phyloP scores from a whole-genome alignment of 30 jellyfish, hydroid and myxozoan species.

The Mastigias papua region DNA sequence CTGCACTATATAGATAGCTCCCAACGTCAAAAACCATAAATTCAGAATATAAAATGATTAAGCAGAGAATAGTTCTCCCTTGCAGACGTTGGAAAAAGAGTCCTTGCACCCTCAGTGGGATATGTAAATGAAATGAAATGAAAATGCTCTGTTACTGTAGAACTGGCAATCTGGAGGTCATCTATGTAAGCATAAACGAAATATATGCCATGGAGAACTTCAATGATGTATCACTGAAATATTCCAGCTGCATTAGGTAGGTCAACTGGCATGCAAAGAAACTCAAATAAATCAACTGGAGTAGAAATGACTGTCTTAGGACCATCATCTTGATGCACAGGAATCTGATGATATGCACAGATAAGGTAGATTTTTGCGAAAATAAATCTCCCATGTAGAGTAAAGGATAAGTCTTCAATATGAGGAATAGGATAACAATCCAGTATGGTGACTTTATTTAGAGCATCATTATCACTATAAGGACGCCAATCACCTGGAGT shows the following conservation, averaged over 20 bases:
- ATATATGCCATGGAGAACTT: constrained; percentile 7
- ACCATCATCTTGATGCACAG: constrained; percentile 18
- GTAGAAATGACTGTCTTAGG: constrained; percentile 52
- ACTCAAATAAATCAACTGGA: constrained; percentile 19
- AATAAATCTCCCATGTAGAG: background rate
- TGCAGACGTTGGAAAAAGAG: background rate
- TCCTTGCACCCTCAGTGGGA: no score
- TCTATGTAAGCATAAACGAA: constrained; percentile 38
- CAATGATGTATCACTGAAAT: constrained; percentile 32
- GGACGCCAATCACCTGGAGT: constrained; percentile 69
- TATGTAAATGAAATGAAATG: no score
- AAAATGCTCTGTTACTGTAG: constrained; percentile 21
- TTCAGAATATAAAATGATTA: no score
- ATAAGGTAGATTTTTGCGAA: constrained; percentile 60
- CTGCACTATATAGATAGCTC: no score
- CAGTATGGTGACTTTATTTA: background rate
- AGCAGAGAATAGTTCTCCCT: no score
- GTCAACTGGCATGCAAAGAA: constrained; percentile 15
- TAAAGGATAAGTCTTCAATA: constrained; percentile 31
- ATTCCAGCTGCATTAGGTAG: constrained; percentile 41
- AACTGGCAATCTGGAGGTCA: constrained; percentile 16
- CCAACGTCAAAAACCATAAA: no score
- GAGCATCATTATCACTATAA: constrained; percentile 60
- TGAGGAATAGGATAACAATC: constrained; percentile 49
- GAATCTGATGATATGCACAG: constrained; percentile 71